phyloP scores from a whole-genome alignment of 2,797 vertebrate species.

The Falco novaeseelandiae region DNA sequence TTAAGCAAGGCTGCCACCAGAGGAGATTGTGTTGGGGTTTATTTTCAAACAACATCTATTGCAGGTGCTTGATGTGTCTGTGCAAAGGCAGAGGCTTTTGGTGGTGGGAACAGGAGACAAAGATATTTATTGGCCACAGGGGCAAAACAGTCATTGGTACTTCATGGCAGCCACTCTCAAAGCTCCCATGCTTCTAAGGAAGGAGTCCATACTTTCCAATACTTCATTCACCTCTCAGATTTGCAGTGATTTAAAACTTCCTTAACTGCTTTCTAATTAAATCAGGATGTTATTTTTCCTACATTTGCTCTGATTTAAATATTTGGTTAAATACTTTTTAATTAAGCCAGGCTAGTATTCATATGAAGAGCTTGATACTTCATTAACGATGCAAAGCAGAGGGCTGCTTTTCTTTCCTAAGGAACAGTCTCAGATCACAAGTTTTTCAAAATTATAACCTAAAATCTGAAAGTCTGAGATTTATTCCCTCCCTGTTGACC shows the following conservation, averaged over 20 bases:
- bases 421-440: not conserved
- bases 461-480: not conserved
- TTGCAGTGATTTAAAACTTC: not conserved
- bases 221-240: not conserved
- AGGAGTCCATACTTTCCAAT: not conserved
- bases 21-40: not conserved
- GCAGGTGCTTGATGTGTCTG: not conserved
- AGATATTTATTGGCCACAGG: not conserved
- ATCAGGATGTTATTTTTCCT: conserved; percentile 6
- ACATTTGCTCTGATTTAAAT: conserved; percentile 27
- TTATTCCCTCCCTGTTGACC: not conserved
- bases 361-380: not conserved
- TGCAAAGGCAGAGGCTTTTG: not conserved
- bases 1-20: not conserved
- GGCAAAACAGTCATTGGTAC: not conserved
- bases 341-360: conserved; percentile 28
- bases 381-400: not conserved
- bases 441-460: not conserved
- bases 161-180: not conserved
- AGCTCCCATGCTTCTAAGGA: not conserved
- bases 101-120: not conserved
- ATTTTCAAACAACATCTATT: not conserved
- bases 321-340: conserved; percentile 33
- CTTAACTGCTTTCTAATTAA: conserved; percentile 14
- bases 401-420: not conserved